Evolutionary conservation across 2,797 vertebrate species (phyloP).

Genomic region (Emydoidea blandingii): DNA sequence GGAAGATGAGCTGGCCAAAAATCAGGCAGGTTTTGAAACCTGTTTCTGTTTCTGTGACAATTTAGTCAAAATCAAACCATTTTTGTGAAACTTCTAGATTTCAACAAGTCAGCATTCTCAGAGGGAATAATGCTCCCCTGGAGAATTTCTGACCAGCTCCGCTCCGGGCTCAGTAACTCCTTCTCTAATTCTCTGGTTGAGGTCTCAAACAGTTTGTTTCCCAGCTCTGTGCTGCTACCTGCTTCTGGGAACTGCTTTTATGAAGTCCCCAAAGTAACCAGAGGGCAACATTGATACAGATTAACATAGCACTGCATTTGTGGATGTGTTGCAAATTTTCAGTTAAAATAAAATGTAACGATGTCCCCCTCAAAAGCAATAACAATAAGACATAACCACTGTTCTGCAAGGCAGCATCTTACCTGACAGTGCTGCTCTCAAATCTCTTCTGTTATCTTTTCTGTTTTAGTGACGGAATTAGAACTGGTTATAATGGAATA

Average conservation of each 20-base stretch:
- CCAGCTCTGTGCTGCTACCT: neutral
- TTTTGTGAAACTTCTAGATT: neutral
- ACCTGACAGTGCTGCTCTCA: neutral
- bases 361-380: neutral
- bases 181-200: neutral
- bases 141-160: neutral
- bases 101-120: neutral
- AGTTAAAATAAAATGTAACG: neutral
- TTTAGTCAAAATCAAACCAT: neutral
- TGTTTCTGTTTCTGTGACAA: neutral
- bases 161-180: neutral
- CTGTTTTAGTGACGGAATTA: neutral
- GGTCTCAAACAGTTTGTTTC: neutral
- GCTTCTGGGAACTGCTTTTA: neutral
- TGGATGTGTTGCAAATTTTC: neutral
- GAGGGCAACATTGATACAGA: neutral
- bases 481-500: neutral
- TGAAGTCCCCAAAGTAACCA: neutral
- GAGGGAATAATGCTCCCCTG: neutral
- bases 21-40: neutral
- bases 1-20: neutral
- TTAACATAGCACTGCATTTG: neutral
- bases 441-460: neutral
- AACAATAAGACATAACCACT: neutral
- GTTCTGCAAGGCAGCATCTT: neutral